Conservation (phyloP, 2,888 invertebrate species). For the Apantesis nais region DNA sequence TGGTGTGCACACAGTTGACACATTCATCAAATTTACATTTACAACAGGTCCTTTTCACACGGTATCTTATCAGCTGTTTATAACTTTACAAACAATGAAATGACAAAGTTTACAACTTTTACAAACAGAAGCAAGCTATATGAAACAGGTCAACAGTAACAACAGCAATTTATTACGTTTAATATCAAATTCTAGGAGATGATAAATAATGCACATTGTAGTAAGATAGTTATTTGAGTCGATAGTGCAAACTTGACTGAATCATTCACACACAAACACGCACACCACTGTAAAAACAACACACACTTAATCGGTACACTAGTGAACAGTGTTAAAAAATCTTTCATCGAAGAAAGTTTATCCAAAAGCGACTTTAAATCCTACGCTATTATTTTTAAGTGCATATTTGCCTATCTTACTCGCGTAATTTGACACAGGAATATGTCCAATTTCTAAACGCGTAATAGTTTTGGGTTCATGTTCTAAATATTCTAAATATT, state of each 20-base stretch:
- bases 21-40: slow-evolving; percentile 39
- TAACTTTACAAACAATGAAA: slow-evolving; percentile 33
- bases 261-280: neutral
- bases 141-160: slow-evolving; percentile 20
- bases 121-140: slow-evolving; percentile 18
- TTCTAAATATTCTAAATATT: too few relatives aligned
- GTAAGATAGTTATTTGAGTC: neutral
- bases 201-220: neutral
- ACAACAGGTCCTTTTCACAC: slow-evolving; percentile 30
- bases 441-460: too few relatives aligned
- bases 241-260: neutral
- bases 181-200: slow-evolving; percentile 3
- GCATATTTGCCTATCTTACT: too few relatives aligned
- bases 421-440: neutral
- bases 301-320: neutral
- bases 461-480: neutral
- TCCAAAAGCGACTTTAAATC: neutral
- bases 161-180: slow-evolving; percentile 6
- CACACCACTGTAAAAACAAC: neutral
- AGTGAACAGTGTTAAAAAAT: neutral
- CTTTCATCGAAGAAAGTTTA: neutral
- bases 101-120: slow-evolving; percentile 31
- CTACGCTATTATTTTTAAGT: too few relatives aligned
- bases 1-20: slow-evolving; percentile 23
- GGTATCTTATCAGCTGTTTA: slow-evolving; percentile 45